Conservation (phyloP, 2,797 vertebrate species). For the Pagetopsis macropterus region DNA sequence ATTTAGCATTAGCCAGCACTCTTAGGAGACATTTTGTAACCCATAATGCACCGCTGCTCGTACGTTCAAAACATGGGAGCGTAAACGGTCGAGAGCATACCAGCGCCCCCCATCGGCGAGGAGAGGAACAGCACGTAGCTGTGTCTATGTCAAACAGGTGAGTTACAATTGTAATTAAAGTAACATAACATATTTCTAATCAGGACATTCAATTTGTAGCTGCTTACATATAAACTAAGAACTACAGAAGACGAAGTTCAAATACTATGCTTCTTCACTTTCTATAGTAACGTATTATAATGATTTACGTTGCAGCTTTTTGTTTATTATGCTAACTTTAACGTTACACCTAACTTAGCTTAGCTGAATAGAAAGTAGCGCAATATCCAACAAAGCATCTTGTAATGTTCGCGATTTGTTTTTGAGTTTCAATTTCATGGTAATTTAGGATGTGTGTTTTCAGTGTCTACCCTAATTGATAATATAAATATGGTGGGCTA, state of each 20-base stretch:
- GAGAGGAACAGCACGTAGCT: accelerated
- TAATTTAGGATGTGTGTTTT: background rate
- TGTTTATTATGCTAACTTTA: background rate
- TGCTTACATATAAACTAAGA: too few species aligned
- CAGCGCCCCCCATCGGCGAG: constrained; percentile 5
- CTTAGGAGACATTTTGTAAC: constrained; percentile 73
- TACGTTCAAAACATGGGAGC: constrained; percentile 32
- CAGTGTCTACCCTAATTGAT: background rate
- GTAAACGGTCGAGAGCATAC: background rate
- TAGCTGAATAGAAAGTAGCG: background rate
- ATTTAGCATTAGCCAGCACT: constrained; percentile 36
- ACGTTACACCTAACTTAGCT: background rate
- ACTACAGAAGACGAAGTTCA: too few species aligned
- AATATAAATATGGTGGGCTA: background rate
- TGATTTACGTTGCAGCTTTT: background rate
- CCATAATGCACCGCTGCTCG: constrained; percentile 69
- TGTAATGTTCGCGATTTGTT: background rate
- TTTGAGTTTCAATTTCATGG: background rate
- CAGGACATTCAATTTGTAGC: too few species aligned
- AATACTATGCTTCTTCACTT: too few species aligned
- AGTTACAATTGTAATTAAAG: too few species aligned
- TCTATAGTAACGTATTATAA: background rate
- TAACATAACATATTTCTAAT: too few species aligned
- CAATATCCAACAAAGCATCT: too few species aligned
- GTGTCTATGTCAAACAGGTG: too few species aligned